Evolutionary conservation across 2,888 invertebrate genomes (phyloP).

Genomic region (Cancer borealis): DNA sequence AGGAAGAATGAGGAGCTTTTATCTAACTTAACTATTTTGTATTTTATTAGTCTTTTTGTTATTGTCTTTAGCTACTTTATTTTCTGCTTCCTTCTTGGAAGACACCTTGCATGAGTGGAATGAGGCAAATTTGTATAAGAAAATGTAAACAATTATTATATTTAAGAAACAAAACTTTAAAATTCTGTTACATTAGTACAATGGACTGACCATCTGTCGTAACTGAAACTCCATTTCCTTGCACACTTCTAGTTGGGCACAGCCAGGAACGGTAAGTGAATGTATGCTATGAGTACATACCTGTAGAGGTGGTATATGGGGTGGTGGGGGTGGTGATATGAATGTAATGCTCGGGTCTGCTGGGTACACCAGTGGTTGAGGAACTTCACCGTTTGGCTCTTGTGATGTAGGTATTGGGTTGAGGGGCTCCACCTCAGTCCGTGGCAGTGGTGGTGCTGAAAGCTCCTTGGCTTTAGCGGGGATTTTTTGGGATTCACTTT

Average conservation of each 20-base stretch:
- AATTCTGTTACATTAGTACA: neutral
- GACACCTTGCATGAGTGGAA: neutral
- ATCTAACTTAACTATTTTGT: neutral
- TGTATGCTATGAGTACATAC: constrained; percentile 24
- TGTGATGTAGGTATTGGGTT: constrained; percentile 18
- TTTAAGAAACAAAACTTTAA: neutral
- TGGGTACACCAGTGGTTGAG: constrained; percentile 1
- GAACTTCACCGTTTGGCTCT: constrained; percentile 55
- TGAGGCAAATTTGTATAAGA: neutral
- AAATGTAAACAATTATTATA: neutral
- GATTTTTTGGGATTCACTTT: neutral
- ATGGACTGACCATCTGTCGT: neutral
- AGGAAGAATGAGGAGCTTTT: neutral
- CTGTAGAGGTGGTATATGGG: constrained; percentile 52
- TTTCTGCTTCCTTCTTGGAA: neutral
- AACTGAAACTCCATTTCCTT: neutral
- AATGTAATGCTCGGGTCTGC: constrained; percentile 50
- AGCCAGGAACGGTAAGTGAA: neutral
- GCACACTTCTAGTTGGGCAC: neutral
- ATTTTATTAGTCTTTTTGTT: neutral
- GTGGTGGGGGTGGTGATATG: constrained; percentile 51
- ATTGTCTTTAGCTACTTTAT: neutral
- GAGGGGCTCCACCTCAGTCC: constrained; percentile 37
- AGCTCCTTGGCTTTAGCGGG: neutral
- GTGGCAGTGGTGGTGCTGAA: constrained; percentile 17